A percentile compares a stretch with the other conserved stretches of the same genome.
Evolutionary conservation across 2,797 vertebrate species (phyloP).

Genomic region (Parauchenoglanis ngamensis): DNA sequence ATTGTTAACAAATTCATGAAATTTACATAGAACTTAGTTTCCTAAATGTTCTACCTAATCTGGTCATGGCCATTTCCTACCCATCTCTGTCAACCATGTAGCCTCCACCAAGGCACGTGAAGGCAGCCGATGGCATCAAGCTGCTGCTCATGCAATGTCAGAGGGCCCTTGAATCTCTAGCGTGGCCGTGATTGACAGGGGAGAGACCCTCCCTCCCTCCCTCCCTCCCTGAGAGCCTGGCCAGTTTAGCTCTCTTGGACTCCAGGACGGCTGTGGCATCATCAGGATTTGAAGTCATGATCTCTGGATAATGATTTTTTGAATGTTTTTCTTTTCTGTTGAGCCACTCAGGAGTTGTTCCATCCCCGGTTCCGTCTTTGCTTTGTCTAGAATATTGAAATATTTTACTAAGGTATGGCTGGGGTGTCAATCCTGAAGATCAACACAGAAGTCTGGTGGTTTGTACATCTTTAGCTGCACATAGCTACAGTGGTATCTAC

Average conservation of each 20-base stretch:
- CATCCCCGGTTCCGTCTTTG: not conserved
- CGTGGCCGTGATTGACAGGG: not conserved
- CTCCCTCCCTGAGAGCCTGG: not conserved
- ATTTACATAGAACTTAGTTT: not conserved
- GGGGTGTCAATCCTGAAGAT: not conserved
- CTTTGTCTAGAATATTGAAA: not conserved
- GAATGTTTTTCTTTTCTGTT: not conserved
- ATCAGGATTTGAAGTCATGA: not conserved
- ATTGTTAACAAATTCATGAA: not conserved
- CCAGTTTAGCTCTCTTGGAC: not conserved
- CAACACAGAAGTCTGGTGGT: not conserved
- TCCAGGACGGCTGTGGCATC: not conserved
- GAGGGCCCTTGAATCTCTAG: not conserved
- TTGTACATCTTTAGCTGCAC: not conserved
- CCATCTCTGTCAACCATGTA: not conserved
- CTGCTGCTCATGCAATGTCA: no score
- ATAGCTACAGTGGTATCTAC: not conserved
- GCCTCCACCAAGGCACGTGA: not conserved
- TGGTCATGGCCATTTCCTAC: not conserved
- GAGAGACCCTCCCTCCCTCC: not conserved
- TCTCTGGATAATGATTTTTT: not conserved
- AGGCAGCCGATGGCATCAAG: not conserved
- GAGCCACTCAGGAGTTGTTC: not conserved
- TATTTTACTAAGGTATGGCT: not conserved
- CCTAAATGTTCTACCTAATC: no score